phyloP scores from a whole-genome alignment of 2,797 vertebrate species.

The Onychomys leucogaster region DNA sequence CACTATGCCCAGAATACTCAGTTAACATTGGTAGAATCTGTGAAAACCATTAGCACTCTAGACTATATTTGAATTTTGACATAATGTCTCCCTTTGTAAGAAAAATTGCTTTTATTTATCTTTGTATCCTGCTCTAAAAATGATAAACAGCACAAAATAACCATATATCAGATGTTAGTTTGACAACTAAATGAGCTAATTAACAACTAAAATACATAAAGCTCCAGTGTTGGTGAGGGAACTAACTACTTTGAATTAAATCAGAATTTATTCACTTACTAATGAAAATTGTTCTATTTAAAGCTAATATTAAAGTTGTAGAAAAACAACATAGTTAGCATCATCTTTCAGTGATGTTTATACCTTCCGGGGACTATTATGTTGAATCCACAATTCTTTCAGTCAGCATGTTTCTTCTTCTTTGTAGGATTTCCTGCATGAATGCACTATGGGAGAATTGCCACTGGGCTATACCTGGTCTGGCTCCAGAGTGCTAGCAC shows the following conservation, averaged over 20 bases:
- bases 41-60: background rate
- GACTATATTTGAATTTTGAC: background rate
- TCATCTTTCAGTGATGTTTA: conserved; percentile 25
- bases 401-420: background rate
- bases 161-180: background rate
- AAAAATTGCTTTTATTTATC: conserved; percentile 33
- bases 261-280: conserved; percentile 18
- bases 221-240: background rate
- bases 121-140: conserved; percentile 38
- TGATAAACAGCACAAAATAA: background rate
- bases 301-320: conserved; percentile 19
- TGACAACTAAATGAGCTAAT: conserved; percentile 36
- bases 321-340: background rate
- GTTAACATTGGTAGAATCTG: background rate
- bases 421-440: background rate
- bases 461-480: too few relatives aligned
- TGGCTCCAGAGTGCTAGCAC: too few relatives aligned
- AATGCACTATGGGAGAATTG: too few relatives aligned
- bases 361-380: background rate
- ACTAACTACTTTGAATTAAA: background rate
- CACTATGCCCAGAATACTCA: background rate
- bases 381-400: background rate
- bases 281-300: background rate
- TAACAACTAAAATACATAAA: conserved; percentile 44
- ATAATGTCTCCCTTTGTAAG: background rate